Conservation (phyloP, 2,113 vertebrate genomes). For the Pedetes capensis region DNA sequence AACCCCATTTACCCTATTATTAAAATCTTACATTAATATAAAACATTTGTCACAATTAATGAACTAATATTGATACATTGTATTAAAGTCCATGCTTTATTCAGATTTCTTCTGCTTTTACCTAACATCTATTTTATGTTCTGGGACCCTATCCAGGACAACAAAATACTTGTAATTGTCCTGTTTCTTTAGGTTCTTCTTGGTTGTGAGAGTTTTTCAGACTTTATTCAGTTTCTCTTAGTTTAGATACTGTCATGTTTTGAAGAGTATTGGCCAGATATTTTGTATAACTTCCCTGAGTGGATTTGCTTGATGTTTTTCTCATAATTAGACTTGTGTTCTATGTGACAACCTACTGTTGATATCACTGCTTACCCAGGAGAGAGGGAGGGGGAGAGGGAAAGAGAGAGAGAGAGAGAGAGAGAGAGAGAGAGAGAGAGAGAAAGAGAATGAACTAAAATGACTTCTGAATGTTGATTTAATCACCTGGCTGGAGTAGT, state of each 20-base stretch:
- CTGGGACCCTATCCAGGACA: not conserved
- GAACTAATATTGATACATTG: not conserved
- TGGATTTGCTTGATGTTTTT: not conserved
- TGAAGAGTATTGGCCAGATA: not conserved
- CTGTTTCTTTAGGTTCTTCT: not conserved
- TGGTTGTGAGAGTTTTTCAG: not conserved
- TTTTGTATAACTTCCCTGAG: not conserved
- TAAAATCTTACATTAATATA: not conserved
- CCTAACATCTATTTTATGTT: not conserved
- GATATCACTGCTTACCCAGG: too few species aligned
- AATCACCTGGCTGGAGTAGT: too few species aligned
- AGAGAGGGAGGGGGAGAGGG: too few species aligned
- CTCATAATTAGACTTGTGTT: not conserved
- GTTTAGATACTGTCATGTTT: not conserved
- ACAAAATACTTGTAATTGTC: not conserved
- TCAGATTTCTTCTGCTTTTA: not conserved
- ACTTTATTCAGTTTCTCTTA: not conserved
- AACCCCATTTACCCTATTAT: not conserved
- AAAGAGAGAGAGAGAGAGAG: too few species aligned
- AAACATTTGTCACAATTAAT: not conserved
- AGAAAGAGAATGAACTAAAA: not conserved
- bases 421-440: too few species aligned
- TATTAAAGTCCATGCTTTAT: not conserved
- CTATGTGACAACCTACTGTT: too few species aligned
- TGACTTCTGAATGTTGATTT: not conserved